phyloP scores from a whole-genome alignment of 1,140 invertebrate species.

The Cydia splendana region DNA sequence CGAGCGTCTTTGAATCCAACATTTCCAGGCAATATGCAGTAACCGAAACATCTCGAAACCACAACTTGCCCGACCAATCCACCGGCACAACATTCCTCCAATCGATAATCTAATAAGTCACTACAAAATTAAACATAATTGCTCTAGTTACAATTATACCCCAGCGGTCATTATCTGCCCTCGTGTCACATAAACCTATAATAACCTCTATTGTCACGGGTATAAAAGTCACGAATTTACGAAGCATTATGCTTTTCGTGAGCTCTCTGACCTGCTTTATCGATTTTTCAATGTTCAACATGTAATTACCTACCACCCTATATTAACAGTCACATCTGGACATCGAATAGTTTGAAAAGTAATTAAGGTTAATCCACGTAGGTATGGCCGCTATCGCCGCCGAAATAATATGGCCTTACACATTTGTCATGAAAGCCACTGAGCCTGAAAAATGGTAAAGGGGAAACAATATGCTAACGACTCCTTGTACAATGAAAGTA shows the following conservation, averaged over 20 bases:
- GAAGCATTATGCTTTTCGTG: background rate
- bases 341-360: constrained; percentile 60
- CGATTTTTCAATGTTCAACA: constrained; percentile 49
- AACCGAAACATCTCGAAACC: background rate
- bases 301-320: constrained; percentile 54
- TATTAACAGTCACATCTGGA: constrained; percentile 42
- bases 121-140: constrained; percentile 29
- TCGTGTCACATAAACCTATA: background rate
- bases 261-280: constrained; percentile 40
- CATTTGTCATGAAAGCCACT: constrained; percentile 56
- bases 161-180: background rate
- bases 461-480: constrained; percentile 56
- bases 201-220: constrained; percentile 6
- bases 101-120: constrained; percentile 25
- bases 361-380: constrained; percentile 47
- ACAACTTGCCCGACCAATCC: background rate
- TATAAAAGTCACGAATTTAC: background rate
- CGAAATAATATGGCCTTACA: constrained; percentile 47
- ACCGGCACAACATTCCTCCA: background rate
- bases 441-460: constrained; percentile 50
- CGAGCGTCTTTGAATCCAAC: background rate
- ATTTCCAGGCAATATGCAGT: background rate
- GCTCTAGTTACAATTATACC: constrained; percentile 20
- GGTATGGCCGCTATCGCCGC: constrained; percentile 46
- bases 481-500: constrained; percentile 66